Evolutionary conservation across 1,140 invertebrate species (phyloP).

Genomic region (Tetranychus urticae): DNA sequence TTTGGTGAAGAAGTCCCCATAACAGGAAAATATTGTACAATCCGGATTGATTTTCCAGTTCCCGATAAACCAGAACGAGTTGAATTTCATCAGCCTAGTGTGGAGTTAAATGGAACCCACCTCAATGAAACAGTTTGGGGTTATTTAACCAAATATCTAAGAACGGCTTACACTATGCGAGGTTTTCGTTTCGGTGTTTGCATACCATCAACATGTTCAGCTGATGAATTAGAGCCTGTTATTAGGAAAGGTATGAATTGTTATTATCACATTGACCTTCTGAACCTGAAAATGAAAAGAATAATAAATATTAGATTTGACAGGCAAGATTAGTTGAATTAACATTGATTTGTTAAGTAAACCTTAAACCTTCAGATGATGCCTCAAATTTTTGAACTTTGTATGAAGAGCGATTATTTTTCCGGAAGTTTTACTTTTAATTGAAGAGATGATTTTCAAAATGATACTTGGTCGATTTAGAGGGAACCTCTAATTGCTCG

Average conservation of each 20-base stretch:
- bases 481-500: no score
- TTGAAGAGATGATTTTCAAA: no score
- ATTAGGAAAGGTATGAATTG: constrained; percentile 4
- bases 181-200: constrained; percentile 11
- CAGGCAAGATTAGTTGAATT: no score
- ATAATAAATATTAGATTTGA: no score
- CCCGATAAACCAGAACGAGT: neutral
- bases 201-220: constrained; percentile 10
- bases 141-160: neutral
- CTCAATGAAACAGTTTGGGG: neutral
- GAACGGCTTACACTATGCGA: neutral
- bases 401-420: no score
- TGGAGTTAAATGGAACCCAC: neutral
- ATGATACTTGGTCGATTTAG: no score
- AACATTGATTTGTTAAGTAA: no score
- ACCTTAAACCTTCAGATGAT: no score
- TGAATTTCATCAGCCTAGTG: neutral
- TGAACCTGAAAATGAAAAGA: no score
- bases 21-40: neutral
- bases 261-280: neutral
- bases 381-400: no score
- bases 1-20: neutral
- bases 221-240: constrained; percentile 5
- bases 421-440: no score
- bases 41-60: neutral